phyloP scores from a whole-genome alignment of 2,888 invertebrate species.

The Nomada fabriciana region DNA sequence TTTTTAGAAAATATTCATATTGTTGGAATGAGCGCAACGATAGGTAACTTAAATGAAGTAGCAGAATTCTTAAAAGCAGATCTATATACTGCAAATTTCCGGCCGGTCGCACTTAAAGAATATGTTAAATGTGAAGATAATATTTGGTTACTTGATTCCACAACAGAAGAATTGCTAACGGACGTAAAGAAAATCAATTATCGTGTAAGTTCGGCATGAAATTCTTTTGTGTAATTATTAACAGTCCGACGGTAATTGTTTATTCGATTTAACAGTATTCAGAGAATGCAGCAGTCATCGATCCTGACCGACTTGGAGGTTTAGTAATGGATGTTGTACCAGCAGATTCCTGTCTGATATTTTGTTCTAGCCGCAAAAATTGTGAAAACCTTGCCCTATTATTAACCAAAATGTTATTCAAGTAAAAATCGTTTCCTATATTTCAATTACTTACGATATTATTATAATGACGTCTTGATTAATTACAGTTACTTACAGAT shows the following conservation, averaged over 20 bases:
- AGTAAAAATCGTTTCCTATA: conserved; percentile 69
- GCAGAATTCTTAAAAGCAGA: conserved; percentile 92
- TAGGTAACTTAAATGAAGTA: conserved; percentile 94
- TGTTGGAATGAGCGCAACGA: conserved; percentile 98
- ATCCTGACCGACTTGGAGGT: conserved; percentile 93
- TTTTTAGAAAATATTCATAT: conserved; percentile 90
- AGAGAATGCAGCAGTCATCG: conserved; percentile 86
- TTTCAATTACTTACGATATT: neutral
- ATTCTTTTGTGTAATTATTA: conserved; percentile 15
- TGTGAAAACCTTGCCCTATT: conserved; percentile 95
- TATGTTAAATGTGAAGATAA: conserved; percentile 91
- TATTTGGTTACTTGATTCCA: conserved; percentile 86
- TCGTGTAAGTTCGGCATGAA: conserved; percentile 79
- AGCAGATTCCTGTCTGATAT: conserved; percentile 92
- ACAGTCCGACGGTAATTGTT: conserved; percentile 57
- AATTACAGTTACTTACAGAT: conserved; percentile 81
- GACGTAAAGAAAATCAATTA: conserved; percentile 86
- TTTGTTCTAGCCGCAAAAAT: conserved; percentile 96
- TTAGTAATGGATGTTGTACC: conserved; percentile 93
- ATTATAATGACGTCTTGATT: neutral
- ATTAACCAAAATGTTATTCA: conserved; percentile 88
- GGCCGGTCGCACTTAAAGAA: conserved; percentile 94
- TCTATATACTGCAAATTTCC: conserved; percentile 93
- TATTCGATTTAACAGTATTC: conserved; percentile 86
- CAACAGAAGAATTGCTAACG: conserved; percentile 86